phyloP scores from a whole-genome alignment of 1,140 invertebrate species.

The Lepidurus couesii region DNA sequence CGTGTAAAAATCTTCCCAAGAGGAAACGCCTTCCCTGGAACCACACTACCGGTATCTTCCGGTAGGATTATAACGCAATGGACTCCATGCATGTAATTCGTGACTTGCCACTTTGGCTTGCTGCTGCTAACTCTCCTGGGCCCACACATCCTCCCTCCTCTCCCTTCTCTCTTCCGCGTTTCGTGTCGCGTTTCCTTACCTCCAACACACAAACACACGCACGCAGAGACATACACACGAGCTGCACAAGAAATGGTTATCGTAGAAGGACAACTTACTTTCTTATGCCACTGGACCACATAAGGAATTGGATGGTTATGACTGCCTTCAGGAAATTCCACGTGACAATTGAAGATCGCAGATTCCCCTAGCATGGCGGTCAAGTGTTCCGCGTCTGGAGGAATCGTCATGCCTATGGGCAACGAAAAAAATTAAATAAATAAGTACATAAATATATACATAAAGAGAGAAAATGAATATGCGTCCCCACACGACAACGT shows the following conservation, averaged over 20 bases:
- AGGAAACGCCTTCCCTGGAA: conserved; percentile 3
- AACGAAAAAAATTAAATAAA: conserved; percentile 26
- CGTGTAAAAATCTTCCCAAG: conserved; percentile 18
- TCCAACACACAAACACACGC: too few relatives aligned
- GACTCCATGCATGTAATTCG: not conserved
- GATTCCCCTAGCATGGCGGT: conserved; percentile 91
- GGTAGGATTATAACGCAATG: conserved; percentile 1
- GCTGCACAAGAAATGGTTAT: not conserved
- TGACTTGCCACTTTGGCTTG: not conserved
- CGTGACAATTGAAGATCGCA: conserved; percentile 92
- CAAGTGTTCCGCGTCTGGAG: conserved; percentile 88
- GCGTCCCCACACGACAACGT: not conserved
- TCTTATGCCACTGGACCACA: conserved; percentile 96
- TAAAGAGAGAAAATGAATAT: not conserved
- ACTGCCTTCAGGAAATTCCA: conserved; percentile 75
- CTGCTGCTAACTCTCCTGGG: not conserved
- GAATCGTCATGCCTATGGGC: conserved; percentile 51
- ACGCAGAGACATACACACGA: too few relatives aligned
- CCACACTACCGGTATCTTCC: not conserved
- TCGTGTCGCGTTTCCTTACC: too few relatives aligned
- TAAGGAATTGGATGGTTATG: conserved; percentile 83
- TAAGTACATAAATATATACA: not conserved
- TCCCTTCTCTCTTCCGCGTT: not conserved
- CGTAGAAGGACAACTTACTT: conserved; percentile 60
- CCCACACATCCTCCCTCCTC: not conserved